Base-by-base conservation (phyloP, 2,888 invertebrate species). In the Phyto melanocephala region DNA sequence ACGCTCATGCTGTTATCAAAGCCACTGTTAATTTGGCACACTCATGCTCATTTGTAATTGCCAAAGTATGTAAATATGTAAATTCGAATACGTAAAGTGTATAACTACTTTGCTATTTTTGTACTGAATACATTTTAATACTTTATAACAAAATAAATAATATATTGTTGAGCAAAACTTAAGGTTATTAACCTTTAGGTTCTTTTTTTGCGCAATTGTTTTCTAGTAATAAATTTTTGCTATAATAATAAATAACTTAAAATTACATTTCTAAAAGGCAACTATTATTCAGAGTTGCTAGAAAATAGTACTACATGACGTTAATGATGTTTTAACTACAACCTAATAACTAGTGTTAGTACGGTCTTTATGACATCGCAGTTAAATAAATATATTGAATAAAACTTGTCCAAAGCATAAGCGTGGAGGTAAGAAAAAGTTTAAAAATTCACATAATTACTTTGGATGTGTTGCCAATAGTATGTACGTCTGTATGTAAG, bases 301-400 rank as follows among this genome's bases (percentile, higher is more conserved):
- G 37, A 47, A 4, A 33, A 35, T 1, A 15, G n/a, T 42, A 47
- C 10, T 17, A n/a, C 2, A 52, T 2, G 28, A 35, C 63, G 40
- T 65, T 70, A 75, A 79, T 70, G 68, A n/a, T 15, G n/a, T 52
- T 52, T 50, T 24, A 67, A 67, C n/a, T 20, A 33, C 17, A 28
- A 42, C 42, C 13, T 24, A 15, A 40, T 65, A 22, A 56, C 22
- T 17, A 60, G 40, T 63, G 24, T 70, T 58, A 80, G 63, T 62
- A 54, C n/a, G n/a, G n/a, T n/a, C 42, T 75, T 80, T 63, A 75
- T 68, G 68, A 70, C 68, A 60, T 45, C 37, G 63, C 17, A 20
- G 15, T 28, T 28, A 28, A 28, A 28, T 17, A 60, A 58, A 40
- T 52, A 37, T 50, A 37, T 71, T 71, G 15, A 22, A 15, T 13